Evolutionary conservation across 2,797 vertebrate genomes (phyloP), one percentile per base, ranked within the genome.

Genomic region (Phalanger gymnotis): DNA sequence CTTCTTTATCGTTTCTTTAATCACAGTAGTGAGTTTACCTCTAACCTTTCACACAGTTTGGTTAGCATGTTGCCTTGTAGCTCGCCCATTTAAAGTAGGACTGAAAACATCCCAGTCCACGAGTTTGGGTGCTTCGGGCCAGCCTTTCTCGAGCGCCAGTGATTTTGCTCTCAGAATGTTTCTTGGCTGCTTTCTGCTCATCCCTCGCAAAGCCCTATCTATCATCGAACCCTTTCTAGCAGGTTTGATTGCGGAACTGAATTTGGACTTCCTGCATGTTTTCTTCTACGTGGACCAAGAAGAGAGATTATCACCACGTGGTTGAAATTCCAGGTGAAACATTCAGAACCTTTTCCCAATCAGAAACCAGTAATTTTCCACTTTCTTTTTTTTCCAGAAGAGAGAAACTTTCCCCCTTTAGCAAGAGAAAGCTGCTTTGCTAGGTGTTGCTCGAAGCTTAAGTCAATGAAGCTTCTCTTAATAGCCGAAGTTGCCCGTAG

Each of bases 391-490:
- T 19, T 66, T 89, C 61, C 34, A 28, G 73, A 95, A 81, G 22
- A 95, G 31, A 91, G 28, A 90, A 96, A 58, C 47, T 31, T 12
- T 94, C 34, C 1, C 0, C 31, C 47, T 94, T 53, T 92, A 61
- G 92, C 90, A 93, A 51, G 73, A 27, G 40, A 87, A 87, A 92
- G 47, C 81, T 5, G 0, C 12, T 91, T 51, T 87, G 6, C 40
- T 87, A 27, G 40, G 73, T 12, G 4, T 87, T 58, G 51, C 92
- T 93, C 95, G 94, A 73, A 13, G 47, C 91, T 93, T 91, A 94
- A 96, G 95, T 92, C 5, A 58, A 40, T 0, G 16, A 89, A 51
- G 28, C 27, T 55, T 90, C n/a, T 93, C 87, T 91, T 56, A 53
- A 12, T 54, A 27, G 92, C 47, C 1, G 16, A 1, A 28, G 58